These are phyloP conservation scores for Neotoma lepida DNA, from an alignment of 2,113 vertebrate species.

Conservation along the genomic window DNA sequence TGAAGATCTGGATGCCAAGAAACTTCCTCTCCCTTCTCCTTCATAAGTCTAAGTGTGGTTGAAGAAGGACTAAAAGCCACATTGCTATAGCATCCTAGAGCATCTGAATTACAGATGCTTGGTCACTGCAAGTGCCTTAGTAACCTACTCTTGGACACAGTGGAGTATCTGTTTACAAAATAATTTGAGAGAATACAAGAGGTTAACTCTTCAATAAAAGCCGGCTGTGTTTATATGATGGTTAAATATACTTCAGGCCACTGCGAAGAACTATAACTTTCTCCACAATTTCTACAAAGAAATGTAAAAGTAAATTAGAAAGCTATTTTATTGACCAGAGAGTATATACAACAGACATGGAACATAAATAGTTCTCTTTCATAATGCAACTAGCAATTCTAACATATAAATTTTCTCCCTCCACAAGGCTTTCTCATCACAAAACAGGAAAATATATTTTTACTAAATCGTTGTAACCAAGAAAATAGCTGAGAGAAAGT, in stretches of 20 bases:
- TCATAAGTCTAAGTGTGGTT: neutral
- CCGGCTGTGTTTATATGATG: neutral
- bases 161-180: conserved; percentile 52
- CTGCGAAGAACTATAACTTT: neutral
- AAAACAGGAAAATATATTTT: neutral
- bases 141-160: neutral
- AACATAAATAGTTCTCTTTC: neutral
- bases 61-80: conserved; percentile 41
- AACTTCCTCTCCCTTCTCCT: neutral
- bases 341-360: neutral
- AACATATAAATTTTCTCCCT: neutral
- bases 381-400: neutral
- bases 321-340: neutral
- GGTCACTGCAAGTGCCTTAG: conserved; percentile 14
- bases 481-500: neutral
- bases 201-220: neutral
- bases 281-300: conserved; percentile 22
- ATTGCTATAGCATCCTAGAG: conserved; percentile 42
- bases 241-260: conserved; percentile 8
- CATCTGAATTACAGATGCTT: conserved; percentile 31
- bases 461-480: conserved; percentile 20
- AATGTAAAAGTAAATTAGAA: conserved; percentile 5
- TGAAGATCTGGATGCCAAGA: conserved; percentile 4
- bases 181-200: neutral
- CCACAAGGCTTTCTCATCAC: neutral